Evolutionary conservation across 1,140 invertebrate genomes (phyloP), one percentile per base, ranked within the genome.

Genomic region (Thaumetopoea pityocampa): DNA sequence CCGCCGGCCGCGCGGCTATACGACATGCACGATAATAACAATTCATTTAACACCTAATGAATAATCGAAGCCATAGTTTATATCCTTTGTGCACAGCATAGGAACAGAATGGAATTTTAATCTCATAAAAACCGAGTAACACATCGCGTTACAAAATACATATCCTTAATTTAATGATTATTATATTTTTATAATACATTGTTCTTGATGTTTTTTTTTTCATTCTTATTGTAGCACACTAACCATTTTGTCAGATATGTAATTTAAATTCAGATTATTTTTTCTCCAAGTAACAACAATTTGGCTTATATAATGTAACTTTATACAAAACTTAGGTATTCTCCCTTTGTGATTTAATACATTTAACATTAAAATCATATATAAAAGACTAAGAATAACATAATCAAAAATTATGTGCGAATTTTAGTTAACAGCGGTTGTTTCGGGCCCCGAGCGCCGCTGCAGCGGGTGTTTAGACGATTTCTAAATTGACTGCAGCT

Each of bases 231-330:
- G 77, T 81, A 81, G 71, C 74, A 84, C 80, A 84, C 80, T 84
- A 84, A 84, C 80, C 80, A 84, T 81, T 76, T 81, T 81, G 72
- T 84, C 71, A 80, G 80, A 84, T 84, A 84, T 84, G 80, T 84
- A 57, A 69, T 78, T 73, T 84, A 84, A 84, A 84, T 84, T 84
- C 77, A 68, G 76, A 80, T 78, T n/a, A n/a, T n/a, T n/a, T 74
- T 74, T 84, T 73, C 74, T 79, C 77, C 76, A 67, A 66, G 74
- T 81, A 77, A 84, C 55, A 73, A 79, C 58, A 71, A 78, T 79
- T 79, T 79, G 73, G 67, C 71, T 74, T 70, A 68, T 33, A 68
- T 64, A 63, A 68, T 62, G 63, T 68, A 67, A 64, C 48, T 59
- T 61, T 36, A 50, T 64, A 63, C 60, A 72, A 70, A 72, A 69